Percentiles rank a stretch among this genome's conserved stretches.
Evolutionary conservation across 2,888 invertebrate genomes (phyloP).

Genomic region (Sarcophaga caerulescens): DNA sequence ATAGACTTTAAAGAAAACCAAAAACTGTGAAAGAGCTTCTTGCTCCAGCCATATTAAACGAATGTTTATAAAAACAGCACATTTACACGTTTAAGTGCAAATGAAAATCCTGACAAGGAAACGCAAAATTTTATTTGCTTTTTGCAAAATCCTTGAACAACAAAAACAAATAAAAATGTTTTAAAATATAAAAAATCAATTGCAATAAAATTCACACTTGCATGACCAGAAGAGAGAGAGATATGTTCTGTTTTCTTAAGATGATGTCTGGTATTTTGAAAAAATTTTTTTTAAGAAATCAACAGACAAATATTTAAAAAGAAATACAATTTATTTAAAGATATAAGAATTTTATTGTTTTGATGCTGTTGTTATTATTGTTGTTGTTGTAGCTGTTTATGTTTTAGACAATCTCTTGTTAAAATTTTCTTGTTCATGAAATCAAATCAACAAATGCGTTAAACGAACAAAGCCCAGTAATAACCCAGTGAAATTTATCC

Average conservation of each 20-base stretch:
- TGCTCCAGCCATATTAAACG: too few relatives aligned
- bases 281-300: background rate
- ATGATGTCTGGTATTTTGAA: conserved; percentile 33
- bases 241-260: conserved; percentile 18
- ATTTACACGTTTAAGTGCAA: conserved; percentile 25
- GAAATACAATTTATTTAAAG: conserved; percentile 6
- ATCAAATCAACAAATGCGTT: conserved; percentile 50
- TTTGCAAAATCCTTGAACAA: background rate
- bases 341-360: conserved; percentile 16
- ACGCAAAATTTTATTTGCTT: background rate
- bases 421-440: conserved; percentile 13
- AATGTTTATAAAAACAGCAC: too few relatives aligned
- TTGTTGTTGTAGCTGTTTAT: background rate
- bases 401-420: conserved; percentile 46
- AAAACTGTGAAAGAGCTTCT: too few relatives aligned
- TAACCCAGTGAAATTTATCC: background rate
- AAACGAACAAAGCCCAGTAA: background rate
- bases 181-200: conserved; percentile 33
- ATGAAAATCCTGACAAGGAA: conserved; percentile 30
- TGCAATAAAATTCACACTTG: conserved; percentile 44
- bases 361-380: background rate
- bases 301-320: background rate
- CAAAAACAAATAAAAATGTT: conserved; percentile 3
- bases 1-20: too few relatives aligned
- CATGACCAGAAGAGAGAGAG: background rate